phyloP scores from a whole-genome alignment of 2,888 invertebrate species.

The Enchytraeus crypticus region DNA sequence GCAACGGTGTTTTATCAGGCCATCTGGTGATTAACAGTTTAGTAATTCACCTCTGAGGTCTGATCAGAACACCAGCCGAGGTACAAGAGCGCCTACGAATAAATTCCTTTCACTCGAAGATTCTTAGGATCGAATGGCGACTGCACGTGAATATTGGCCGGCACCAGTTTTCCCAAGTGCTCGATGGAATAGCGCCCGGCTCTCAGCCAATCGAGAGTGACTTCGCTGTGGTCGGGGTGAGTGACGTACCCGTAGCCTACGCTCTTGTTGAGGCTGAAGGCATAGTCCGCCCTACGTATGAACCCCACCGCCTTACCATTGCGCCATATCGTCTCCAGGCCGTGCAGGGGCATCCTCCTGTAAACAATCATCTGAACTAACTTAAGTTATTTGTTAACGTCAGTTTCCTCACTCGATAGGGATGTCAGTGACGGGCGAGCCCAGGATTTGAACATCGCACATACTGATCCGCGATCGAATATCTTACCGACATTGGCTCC shows the following conservation, averaged over 20 bases:
- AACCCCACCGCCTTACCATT: constrained; percentile 66
- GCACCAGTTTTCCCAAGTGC: constrained; percentile 58
- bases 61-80: no score
- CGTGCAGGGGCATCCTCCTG: constrained; percentile 66
- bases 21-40: no score
- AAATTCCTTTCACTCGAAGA: constrained; percentile 61
- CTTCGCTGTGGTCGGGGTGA: constrained; percentile 55
- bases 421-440: no score
- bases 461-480: no score
- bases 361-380: no score
- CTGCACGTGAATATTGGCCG: constrained; percentile 61
- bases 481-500: no score
- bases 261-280: constrained; percentile 55
- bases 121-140: constrained; percentile 76
- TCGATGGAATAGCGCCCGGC: constrained; percentile 71
- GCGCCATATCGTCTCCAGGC: constrained; percentile 70
- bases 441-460: no score
- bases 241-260: constrained; percentile 58
- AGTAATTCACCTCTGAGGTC: no score
- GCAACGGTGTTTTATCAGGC: no score
- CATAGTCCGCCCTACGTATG: constrained; percentile 72
- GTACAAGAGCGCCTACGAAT: no score
- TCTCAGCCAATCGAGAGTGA: constrained; percentile 39
- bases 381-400: no score
- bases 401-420: no score